These are phyloP conservation scores for Montipora capitata DNA, from an alignment of 92 coral and sea anemone genomes.

Conservation along the genomic window DNA sequence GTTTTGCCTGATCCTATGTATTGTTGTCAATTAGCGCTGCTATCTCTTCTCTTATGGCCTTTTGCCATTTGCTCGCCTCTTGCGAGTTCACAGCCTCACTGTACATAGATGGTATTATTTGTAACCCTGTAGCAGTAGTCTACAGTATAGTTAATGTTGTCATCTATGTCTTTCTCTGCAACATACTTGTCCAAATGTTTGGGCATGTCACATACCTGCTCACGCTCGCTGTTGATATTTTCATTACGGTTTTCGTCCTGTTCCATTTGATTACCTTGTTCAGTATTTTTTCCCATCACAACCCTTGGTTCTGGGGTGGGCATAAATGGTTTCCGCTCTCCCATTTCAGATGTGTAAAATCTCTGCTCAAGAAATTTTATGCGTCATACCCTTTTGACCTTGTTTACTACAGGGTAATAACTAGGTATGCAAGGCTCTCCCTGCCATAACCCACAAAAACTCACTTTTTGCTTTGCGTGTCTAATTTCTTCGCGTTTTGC, in stretches of 20 bases:
- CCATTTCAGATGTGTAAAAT: neutral
- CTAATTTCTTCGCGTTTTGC: neutral
- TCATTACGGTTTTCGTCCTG: slow-evolving; percentile 4
- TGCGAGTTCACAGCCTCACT: slow-evolving; percentile 52
- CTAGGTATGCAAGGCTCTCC: neutral
- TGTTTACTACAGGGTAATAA: neutral
- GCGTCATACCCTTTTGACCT: neutral
- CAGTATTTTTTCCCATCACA: slow-evolving; percentile 22
- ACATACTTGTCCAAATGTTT: slow-evolving; percentile 46
- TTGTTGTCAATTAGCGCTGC: slow-evolving; percentile 53
- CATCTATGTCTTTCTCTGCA: slow-evolving; percentile 29
- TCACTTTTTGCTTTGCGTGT: neutral
- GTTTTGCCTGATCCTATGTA: slow-evolving; percentile 1
- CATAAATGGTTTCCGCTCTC: neutral
- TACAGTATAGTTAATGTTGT: neutral
- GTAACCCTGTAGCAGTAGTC: slow-evolving; percentile 58
- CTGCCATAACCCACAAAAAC: neutral
- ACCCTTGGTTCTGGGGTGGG: slow-evolving; percentile 11
- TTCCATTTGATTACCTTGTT: slow-evolving; percentile 9
- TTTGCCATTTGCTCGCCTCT: slow-evolving; percentile 59
- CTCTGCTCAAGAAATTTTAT: neutral
- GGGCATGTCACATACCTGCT: slow-evolving; percentile 43
- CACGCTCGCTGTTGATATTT: slow-evolving; percentile 2
- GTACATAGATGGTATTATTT: slow-evolving; percentile 37
- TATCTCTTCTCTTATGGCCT: slow-evolving; percentile 67